A percentile compares a stretch with the other conserved stretches of the same genome.
Evolutionary conservation across 1,140 invertebrate species (phyloP).

Genomic region (Cydia splendana): DNA sequence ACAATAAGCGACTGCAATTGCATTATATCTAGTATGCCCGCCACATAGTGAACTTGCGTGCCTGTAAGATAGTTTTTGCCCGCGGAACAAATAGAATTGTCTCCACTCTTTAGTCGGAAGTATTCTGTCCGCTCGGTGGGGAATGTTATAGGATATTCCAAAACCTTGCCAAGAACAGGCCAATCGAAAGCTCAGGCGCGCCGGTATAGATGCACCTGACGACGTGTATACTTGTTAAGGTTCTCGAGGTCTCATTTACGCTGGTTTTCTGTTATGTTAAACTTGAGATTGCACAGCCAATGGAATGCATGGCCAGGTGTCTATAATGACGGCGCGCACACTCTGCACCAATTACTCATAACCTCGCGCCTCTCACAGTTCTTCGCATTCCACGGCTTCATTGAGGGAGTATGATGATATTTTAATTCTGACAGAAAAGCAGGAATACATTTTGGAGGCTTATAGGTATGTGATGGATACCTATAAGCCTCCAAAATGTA

Average conservation of each 20-base stretch:
- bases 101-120: not conserved
- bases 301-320: not conserved
- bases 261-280: not conserved
- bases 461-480: not conserved
- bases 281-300: not conserved
- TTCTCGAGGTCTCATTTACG: not conserved
- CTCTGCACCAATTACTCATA: conserved; percentile 12
- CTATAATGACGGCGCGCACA: conserved; percentile 17
- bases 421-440: not conserved
- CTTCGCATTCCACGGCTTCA: not conserved
- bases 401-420: not conserved
- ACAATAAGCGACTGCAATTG: not conserved
- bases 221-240: not conserved
- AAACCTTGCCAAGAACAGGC: not conserved
- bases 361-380: conserved; percentile 5
- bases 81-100: conserved; percentile 1
- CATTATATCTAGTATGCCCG: not conserved
- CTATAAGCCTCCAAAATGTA: no score
- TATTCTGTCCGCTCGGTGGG: not conserved
- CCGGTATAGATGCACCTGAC: not conserved
- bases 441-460: not conserved
- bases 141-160: not conserved
- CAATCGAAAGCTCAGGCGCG: not conserved
- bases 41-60: not conserved
- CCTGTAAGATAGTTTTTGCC: not conserved